Evolutionary conservation across 2,888 invertebrate species (phyloP), one percentile per base, ranked within the genome.

Genomic region (Andrena hattorfiana): DNA sequence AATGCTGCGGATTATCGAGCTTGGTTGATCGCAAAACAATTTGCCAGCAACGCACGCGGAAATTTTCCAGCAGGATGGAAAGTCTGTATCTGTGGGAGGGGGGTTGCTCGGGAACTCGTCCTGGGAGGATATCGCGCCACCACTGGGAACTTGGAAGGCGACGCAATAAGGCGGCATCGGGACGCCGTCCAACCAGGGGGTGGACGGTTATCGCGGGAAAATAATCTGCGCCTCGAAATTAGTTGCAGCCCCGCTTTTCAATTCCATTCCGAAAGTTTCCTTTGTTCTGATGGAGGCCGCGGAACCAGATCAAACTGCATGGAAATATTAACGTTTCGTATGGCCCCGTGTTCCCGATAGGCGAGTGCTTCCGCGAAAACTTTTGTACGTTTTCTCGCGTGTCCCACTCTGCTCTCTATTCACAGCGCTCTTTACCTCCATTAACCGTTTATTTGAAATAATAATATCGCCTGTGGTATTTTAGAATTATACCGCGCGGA

Each of bases 301-400:
- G 62, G 67, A 77, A 77, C 76, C 16, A 77, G 71, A 76, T 72
- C 62, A 74, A 81, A 81, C 71, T 81, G 35, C 49, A 30, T 71
- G 32, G 68, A 76, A 76, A 76, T 80, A 80, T 76, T 80, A 76
- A 62, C 60, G 63, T 66, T 60, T 51, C 16, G 70, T 16, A 3
- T 13, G 8, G n/a, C 2, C 16, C 13, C 10, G n/a, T 13, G 64
- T 35, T 35, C 42, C 63, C 54, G 74, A 74, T 68, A 74, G n/a
- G 63, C 59, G 30, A 30, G 7, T 6, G 20, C 5, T 30, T 5
- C 30, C 59, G 28, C 49, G 35, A 16, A 77, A 77, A 66, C 32
- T 77, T 77, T 49, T 16, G 30, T 54, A 13, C 74, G 56, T 42
- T 74, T 42, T 49, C 54, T n/a, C 28, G 10, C 42, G 23, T 30